Base-by-base conservation (phyloP, 1,140 invertebrate genomes). In the Pseudachorutes palmiensis region DNA sequence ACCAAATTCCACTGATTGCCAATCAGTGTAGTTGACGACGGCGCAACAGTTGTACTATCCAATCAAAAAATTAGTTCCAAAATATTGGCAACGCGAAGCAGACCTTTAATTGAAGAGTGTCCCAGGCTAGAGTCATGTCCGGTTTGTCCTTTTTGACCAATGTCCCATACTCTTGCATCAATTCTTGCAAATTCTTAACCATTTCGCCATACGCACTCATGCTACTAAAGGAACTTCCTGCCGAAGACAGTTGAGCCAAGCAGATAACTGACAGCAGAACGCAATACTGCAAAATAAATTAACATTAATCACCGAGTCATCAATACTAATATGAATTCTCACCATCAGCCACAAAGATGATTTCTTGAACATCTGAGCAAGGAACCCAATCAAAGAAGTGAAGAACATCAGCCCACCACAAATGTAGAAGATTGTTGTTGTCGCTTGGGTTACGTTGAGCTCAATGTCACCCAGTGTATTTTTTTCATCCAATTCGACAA, bases 31-130 rank as follows among this genome's bases (percentile, higher is more conserved):
- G 33, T 58, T 49, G 12, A 61, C 1, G 16, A 64, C 33, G 1
- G 62, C 67, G 32, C 67, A 69, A 62, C 67, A 69, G 24, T 68
- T n/a, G 29, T 32, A 49, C 64, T 66, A 64, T 22, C 32, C 12
- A 51, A 51, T 28, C 2, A 64, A 51, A 32, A 19, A 45, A 19
- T 45, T 19, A 45, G 36, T 12, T 9, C 9, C 19, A 9, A 45
- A 45, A 12, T 45, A 12, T 9, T 45, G 19, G 19, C 9, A 45
- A 12, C 51, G 5, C 5, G 5, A 14, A 5, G 51, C 9, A 14
- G 5, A n/a, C 14, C 51, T 57, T 57, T 57, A 12, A 9, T 24
- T 26, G 14, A 57, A 26, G 51, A 57, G 5, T 12, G 26, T 57
- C 26, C 51, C 14, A 26, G 24, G 51, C 51, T 5, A 26, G 26